Evolutionary conservation across 2,888 invertebrate species (phyloP), one percentile per base, ranked within the genome.

Genomic region (Tribolium freemani): DNA sequence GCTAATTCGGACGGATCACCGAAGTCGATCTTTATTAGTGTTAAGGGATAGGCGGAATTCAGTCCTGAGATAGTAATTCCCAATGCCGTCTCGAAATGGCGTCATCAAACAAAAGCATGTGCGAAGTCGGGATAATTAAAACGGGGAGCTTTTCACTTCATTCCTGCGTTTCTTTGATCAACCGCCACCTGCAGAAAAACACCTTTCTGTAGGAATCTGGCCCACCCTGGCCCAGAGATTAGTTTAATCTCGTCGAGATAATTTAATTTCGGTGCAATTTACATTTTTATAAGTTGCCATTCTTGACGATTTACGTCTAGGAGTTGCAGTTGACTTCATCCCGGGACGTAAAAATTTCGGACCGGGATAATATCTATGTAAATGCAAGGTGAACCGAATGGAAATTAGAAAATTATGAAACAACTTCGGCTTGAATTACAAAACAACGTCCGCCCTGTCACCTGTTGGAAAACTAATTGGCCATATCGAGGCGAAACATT

Each of bases 21-120:
- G 64, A 71, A 76, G 79, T 75, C 75, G 75, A 78, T 77, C 78
- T 80, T 78, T 80, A 80, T 80, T 80, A 80, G 79, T 78, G 79
- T 76, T 77, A 73, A 75, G 78, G 76, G 78, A 78, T 76, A 79
- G 74, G 74, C 73, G 77, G 78, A 78, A 79, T 80, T 79, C 79
- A 73, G 76, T 75, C 74, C 74, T 74, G 53, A 73, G 66, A 70
- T 75, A 73, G 80, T 78, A 78, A 78, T 80, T 79, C 75, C 75
- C 76, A 77, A 76, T 78, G 76, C 76, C 78, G 71, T 75, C 74
- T 71, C 75, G 79, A 82, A 83, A 82, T 82, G 81, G 82, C 83
- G 80, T 81, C 81, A 81, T 82, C 81, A 81, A 79, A 83, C 83
- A 83, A 83, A 82, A 83, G 84, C 82, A 82, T 83, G 83, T 82